Conservation (phyloP, 2,113 vertebrate species). For the Brienomyrus longianalis region DNA sequence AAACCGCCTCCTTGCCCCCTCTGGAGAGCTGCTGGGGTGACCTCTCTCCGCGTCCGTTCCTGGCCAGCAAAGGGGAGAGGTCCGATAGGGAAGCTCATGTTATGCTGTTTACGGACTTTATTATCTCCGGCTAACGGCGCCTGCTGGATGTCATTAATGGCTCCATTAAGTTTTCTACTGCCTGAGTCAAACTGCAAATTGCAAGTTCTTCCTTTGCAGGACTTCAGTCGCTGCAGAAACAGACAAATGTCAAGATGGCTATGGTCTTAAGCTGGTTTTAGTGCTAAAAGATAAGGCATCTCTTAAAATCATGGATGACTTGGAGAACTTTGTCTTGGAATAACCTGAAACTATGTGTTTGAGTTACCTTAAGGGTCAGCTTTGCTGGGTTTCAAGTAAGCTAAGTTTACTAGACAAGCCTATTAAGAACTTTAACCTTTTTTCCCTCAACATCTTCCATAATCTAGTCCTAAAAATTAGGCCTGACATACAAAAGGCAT, state of each 20-base stretch:
- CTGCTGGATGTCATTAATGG: conserved; percentile 19
- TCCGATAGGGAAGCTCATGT: neutral
- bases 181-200: conserved; percentile 23
- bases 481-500: neutral
- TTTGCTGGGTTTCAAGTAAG: neutral
- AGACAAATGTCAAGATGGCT: neutral
- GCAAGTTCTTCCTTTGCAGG: neutral
- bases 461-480: neutral
- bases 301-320: neutral
- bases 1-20: neutral
- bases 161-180: conserved; percentile 17
- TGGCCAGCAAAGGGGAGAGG: neutral
- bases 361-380: neutral
- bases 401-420: neutral
- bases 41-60: neutral
- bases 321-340: neutral
- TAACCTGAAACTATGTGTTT: neutral
- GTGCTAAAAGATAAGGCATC: neutral
- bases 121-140: neutral
- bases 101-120: neutral
- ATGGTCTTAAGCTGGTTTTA: neutral
- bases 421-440: neutral
- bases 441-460: neutral
- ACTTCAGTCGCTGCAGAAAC: neutral
- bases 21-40: no score